A percentile compares a stretch with the other conserved stretches of the same genome.
phyloP scores from a whole-genome alignment of 2,888 invertebrate genomes.

The Eurytoma adleriae region DNA sequence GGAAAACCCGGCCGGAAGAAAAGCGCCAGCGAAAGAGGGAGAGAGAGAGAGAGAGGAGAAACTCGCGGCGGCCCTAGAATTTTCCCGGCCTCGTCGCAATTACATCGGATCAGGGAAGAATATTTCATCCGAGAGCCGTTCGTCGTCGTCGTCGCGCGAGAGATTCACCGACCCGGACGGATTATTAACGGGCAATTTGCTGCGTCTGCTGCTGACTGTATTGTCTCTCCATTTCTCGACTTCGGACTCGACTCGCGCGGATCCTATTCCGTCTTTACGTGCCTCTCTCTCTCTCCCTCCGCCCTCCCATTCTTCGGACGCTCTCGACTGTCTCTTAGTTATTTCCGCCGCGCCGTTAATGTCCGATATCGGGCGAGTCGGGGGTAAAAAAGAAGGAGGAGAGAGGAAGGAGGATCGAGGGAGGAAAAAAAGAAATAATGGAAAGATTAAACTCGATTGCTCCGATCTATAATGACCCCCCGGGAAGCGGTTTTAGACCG shows the following conservation, averaged over 20 bases:
- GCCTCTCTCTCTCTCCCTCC: conserved; percentile 40
- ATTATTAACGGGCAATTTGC: conserved; percentile 76
- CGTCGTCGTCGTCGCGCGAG: conserved; percentile 44
- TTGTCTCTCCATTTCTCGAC: conserved; percentile 65
- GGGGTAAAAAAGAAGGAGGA: background rate
- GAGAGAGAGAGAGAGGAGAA: conserved; percentile 46
- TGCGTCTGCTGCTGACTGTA: conserved; percentile 75
- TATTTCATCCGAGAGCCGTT: conserved; percentile 68
- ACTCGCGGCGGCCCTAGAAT: conserved; percentile 11
- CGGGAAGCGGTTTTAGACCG: conserved; percentile 5
- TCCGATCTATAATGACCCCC: conserved; percentile 48
- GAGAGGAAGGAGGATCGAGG: background rate
- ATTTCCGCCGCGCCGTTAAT: conserved; percentile 59
- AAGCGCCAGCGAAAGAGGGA: background rate
- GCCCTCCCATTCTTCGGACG: conserved; percentile 50
- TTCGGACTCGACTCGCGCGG: conserved; percentile 13
- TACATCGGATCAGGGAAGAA: conserved; percentile 74
- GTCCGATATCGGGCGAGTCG: conserved; percentile 59
- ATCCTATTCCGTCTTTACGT: conserved; percentile 31
- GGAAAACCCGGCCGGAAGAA: background rate
- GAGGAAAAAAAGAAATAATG: conserved; percentile 47
- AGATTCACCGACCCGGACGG: conserved; percentile 65
- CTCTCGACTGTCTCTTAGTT: conserved; percentile 59
- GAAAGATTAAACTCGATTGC: conserved; percentile 53
- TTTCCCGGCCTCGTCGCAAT: conserved; percentile 64